Evolutionary conservation across 2,797 vertebrate species (phyloP), one percentile per base, ranked within the genome.

Genomic region (Sebastes minor): DNA sequence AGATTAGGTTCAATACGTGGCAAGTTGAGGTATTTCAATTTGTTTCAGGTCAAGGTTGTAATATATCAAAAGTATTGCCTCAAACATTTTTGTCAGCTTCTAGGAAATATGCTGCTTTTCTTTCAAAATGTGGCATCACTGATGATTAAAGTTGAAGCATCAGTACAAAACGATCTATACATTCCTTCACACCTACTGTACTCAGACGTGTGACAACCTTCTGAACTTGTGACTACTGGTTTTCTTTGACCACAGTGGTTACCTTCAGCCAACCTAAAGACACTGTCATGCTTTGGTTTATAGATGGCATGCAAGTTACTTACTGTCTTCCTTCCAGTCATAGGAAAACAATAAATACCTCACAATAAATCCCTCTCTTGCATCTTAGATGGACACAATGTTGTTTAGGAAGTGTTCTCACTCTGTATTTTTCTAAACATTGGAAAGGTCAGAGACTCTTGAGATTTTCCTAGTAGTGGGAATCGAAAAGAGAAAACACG

Each of bases 161-260:
- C 27, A 57, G 27, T 30, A 30, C 5, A 28, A 52, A 70, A 30
- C 25, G 2, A 46, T 32, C 56, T n/a, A 8, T 4, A 42, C 76
- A 86, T 89, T 90, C 76, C 83, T 88, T 82, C 78, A 86, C 81
- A 83, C 30, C 64, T 77, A 53, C 62, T 78, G 25, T 74, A 57
- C n/a, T 32, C 12, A 13, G 61, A 12, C 35, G 18, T 38, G 20
- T 73, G 33, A 35, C 23, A 78, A 18, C 52, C 56, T 25, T 73
- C 85, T 92, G 65, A 85, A 71, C 30, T 6, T 61, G 14, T 27
- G 32, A 12, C 76, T 55, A n/a, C 66, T 72, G 27, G 8, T 8
- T n/a, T 16, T 55, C 46, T 14, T 11, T 79, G 38, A 63, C 14
- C 18, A 42, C 62, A 32, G 56, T 0, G 16, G 32, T 76, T 71